A percentile compares a stretch with the other conserved stretches of the same genome.
phyloP scores from a whole-genome alignment of 2,797 vertebrate genomes.

The Arnoldichthys spilopterus region DNA sequence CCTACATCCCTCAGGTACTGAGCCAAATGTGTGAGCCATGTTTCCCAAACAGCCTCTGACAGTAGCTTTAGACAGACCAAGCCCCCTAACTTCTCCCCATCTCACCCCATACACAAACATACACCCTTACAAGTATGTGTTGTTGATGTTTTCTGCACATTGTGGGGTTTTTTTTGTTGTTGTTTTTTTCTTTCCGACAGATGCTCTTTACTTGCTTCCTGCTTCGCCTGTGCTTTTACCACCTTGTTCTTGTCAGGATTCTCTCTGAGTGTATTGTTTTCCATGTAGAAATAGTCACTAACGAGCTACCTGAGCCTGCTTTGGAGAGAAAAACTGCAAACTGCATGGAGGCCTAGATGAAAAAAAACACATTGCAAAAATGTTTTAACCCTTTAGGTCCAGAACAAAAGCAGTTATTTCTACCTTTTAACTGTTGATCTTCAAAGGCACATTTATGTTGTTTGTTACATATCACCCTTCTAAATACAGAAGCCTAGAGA shows the following conservation, averaged over 20 bases:
- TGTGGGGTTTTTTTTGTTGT: no score
- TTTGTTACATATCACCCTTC: no score
- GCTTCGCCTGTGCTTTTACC: slow-evolving; percentile 1
- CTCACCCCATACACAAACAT: not conserved
- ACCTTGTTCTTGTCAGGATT: not conserved
- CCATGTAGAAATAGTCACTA: not conserved
- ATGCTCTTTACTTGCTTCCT: not conserved
- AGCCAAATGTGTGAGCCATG: slow-evolving; percentile 20
- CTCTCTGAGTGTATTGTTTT: not conserved
- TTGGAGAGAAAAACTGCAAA: not conserved
- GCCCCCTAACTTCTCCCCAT: no score
- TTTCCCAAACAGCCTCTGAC: slow-evolving; percentile 21
- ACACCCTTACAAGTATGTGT: not conserved
- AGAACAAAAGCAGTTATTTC: no score
- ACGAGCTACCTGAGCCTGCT: not conserved
- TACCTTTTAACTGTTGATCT: no score
- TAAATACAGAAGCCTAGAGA: no score
- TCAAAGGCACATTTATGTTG: no score
- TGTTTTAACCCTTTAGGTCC: not conserved
- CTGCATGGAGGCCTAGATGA: slow-evolving; percentile 9
- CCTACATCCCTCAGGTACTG: slow-evolving; percentile 38
- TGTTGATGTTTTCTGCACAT: not conserved
- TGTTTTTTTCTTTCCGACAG: not conserved
- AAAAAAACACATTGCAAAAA: no score
- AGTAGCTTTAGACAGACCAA: slow-evolving; percentile 23